A percentile compares a stretch with the other conserved stretches of the same genome.
Conservation (phyloP, 2,797 vertebrate species). For the Intellagama lesueurii region DNA sequence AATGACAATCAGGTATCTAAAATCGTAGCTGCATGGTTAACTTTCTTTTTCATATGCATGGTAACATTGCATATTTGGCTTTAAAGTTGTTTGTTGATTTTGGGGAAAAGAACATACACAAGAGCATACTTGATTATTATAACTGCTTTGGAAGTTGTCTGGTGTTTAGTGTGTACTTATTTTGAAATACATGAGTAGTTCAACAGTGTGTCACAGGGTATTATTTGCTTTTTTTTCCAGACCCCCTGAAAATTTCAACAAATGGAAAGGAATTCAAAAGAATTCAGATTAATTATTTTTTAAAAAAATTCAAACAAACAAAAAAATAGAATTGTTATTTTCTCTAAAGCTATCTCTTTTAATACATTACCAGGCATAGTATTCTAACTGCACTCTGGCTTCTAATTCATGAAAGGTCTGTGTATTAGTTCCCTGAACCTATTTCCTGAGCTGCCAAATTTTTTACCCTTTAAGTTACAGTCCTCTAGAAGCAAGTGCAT, state of each 20-base stretch:
- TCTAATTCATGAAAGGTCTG: slow-evolving; percentile 67
- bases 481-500: slow-evolving; percentile 55
- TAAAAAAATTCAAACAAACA: slow-evolving; percentile 64
- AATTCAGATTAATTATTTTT: slow-evolving; percentile 79
- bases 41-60: slow-evolving; percentile 68
- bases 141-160: slow-evolving; percentile 52
- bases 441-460: slow-evolving; percentile 58
- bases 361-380: slow-evolving; percentile 74
- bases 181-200: slow-evolving; percentile 60
- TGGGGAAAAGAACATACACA: slow-evolving; percentile 32
- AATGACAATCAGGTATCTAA: slow-evolving; percentile 85
- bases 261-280: slow-evolving; percentile 84
- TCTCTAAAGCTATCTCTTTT: slow-evolving; percentile 68
- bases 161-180: slow-evolving; percentile 66
- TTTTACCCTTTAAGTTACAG: slow-evolving; percentile 46
- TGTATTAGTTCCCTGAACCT: slow-evolving; percentile 62
- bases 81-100: slow-evolving; percentile 58
- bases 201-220: slow-evolving; percentile 77
- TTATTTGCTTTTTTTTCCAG: slow-evolving; percentile 83
- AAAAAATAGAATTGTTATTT: slow-evolving; percentile 71
- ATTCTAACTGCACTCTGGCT: slow-evolving; percentile 62
- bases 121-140: slow-evolving; percentile 28
- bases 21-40: slow-evolving; percentile 69
- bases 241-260: slow-evolving; percentile 83
- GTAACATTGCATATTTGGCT: slow-evolving; percentile 35